Conservation (phyloP, 1,140 invertebrate species). For the Brachionus angularis region DNA sequence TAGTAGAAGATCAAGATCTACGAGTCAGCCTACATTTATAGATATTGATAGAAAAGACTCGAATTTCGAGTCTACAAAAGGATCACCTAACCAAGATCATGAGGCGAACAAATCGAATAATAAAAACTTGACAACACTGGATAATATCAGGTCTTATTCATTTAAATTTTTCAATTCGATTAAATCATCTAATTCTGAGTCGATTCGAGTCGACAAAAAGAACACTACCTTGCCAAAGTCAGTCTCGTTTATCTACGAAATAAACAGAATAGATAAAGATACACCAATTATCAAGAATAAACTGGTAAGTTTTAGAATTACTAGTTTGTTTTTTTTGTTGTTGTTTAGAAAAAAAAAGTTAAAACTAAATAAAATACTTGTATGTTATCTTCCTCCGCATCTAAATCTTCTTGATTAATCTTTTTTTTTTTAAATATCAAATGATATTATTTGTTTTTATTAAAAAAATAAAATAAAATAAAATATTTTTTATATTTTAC, state of each 20-base stretch:
- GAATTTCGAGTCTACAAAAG: too few relatives aligned
- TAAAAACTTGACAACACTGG: neutral
- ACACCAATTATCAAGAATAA: too few relatives aligned
- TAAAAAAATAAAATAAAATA: neutral
- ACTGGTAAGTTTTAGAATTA: too few relatives aligned
- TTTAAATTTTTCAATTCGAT: slow-evolving; percentile 10
- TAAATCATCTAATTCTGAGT: slow-evolving; percentile 14
- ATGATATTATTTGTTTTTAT: neutral
- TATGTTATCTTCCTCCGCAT: slow-evolving; percentile 19
- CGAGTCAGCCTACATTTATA: neutral
- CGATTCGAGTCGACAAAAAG: slow-evolving; percentile 7
- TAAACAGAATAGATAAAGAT: neutral
- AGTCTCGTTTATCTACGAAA: slow-evolving; percentile 14
- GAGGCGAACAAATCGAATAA: neutral
- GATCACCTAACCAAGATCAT: too few relatives aligned
- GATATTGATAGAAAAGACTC: slow-evolving; percentile 8
- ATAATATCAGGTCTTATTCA: neutral
- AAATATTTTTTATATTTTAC: too few relatives aligned
- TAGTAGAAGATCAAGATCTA: slow-evolving; percentile 32
- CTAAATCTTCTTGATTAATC: slow-evolving; percentile 26
- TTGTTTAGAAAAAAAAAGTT: neutral
- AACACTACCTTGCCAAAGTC: slow-evolving; percentile 18
- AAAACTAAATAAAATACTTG: neutral
- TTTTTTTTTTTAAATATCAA: slow-evolving; percentile 10
- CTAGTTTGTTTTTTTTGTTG: too few relatives aligned